Conservation (phyloP, 92 coral and sea anemone species). For the Phenganax marumi region DNA sequence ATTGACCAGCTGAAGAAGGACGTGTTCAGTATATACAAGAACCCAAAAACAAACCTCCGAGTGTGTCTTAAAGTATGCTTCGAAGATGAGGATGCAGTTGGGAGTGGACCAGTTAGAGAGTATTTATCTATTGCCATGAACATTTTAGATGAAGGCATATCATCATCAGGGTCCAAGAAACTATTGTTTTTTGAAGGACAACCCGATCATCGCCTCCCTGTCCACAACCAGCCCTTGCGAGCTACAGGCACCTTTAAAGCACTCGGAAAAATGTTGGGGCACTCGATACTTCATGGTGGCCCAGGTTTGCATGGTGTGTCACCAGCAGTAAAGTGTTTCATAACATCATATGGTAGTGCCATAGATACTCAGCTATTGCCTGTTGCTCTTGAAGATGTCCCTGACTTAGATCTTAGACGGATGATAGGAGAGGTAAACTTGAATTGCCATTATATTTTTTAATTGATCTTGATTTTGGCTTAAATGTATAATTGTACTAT, state of each 20-base stretch:
- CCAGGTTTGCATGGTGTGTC: slow-evolving; percentile 26
- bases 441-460: not conserved
- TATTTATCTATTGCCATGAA: not conserved
- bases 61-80: slow-evolving; percentile 12
- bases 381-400: slow-evolving; percentile 10
- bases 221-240: slow-evolving; percentile 16
- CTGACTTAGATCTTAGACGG: slow-evolving; percentile 12
- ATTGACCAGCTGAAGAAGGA: slow-evolving; percentile 2
- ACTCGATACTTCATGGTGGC: slow-evolving; percentile 25
- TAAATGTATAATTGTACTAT: not conserved
- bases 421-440: slow-evolving; percentile 29
- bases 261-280: slow-evolving; percentile 21
- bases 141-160: slow-evolving; percentile 12
- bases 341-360: not conserved
- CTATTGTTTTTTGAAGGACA: slow-evolving; percentile 23
- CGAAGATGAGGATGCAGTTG: slow-evolving; percentile 23
- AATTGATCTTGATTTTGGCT: not conserved
- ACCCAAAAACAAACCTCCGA: slow-evolving; percentile 3
- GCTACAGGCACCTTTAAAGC: slow-evolving; percentile 7
- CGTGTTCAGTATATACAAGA: not conserved
- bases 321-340: slow-evolving; percentile 8
- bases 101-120: slow-evolving; percentile 16
- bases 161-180: slow-evolving; percentile 6
- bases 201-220: slow-evolving; percentile 10
- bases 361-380: not conserved